Evolutionary conservation across 1,140 invertebrate species (phyloP).

Genomic region (Camponotus pennsylvanicus): DNA sequence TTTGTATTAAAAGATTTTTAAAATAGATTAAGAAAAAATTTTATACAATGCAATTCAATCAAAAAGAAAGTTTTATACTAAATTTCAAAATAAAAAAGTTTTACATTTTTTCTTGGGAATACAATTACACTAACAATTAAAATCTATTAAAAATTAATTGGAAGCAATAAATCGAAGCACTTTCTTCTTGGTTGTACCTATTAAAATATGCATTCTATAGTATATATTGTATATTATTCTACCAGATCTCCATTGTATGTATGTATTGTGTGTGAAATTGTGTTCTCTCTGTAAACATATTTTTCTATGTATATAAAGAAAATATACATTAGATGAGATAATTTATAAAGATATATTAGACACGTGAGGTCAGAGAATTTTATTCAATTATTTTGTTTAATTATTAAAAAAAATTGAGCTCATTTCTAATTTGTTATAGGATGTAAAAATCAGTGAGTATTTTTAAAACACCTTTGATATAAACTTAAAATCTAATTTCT

Average conservation of each 20-base stretch:
- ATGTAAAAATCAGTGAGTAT: neutral
- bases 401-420: slow-evolving; percentile 17
- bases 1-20: slow-evolving; percentile 22
- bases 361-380: slow-evolving; percentile 1
- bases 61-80: slow-evolving; percentile 14
- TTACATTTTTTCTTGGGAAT: neutral
- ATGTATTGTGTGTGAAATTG: neutral
- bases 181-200: slow-evolving; percentile 6
- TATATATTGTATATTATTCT: neutral
- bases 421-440: neutral
- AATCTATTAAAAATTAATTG: neutral
- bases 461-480: slow-evolving; percentile 20
- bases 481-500: slow-evolving; percentile 15
- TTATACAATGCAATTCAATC: neutral
- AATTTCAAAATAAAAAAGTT: slow-evolving; percentile 2
- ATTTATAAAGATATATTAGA: neutral
- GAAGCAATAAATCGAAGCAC: neutral
- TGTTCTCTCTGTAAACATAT: neutral
- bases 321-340: neutral
- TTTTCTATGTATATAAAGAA: neutral
- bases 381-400: slow-evolving; percentile 10
- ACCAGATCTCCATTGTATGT: neutral
- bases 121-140: neutral
- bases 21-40: neutral
- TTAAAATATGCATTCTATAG: neutral